phyloP scores from a whole-genome alignment of 2,113 vertebrate genomes.

The Tringa solitaria region DNA sequence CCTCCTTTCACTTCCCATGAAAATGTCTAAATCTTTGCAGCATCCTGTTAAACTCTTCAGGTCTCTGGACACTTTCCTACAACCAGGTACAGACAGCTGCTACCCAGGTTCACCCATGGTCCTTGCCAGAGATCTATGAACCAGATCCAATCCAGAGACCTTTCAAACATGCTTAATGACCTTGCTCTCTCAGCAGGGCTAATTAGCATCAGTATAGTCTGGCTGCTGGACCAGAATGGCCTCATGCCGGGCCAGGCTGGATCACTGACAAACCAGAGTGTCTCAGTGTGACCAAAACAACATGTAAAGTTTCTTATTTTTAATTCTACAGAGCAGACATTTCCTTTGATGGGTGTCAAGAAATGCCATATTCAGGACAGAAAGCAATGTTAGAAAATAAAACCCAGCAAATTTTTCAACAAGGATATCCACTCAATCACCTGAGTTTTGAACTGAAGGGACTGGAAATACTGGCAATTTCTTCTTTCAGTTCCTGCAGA shows the following conservation, averaged over 20 bases:
- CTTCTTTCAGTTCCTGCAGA: neutral
- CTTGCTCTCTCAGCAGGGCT: neutral
- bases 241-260: neutral
- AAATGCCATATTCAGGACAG: neutral
- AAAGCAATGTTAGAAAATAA: neutral
- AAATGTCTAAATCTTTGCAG: neutral
- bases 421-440: neutral
- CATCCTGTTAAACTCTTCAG: neutral
- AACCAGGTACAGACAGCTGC: neutral
- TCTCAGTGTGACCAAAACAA: neutral
- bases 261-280: neutral
- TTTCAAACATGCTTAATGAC: neutral
- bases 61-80: neutral
- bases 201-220: neutral
- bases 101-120: neutral
- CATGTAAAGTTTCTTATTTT: neutral
- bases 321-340: neutral
- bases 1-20: neutral
- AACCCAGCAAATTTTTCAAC: neutral
- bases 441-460: neutral
- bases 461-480: neutral
- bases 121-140: neutral
- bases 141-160: neutral
- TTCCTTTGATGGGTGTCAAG: neutral
- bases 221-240: neutral